Evolutionary conservation across 2,888 invertebrate genomes (phyloP).

Genomic region (Calameuta idolon): DNA sequence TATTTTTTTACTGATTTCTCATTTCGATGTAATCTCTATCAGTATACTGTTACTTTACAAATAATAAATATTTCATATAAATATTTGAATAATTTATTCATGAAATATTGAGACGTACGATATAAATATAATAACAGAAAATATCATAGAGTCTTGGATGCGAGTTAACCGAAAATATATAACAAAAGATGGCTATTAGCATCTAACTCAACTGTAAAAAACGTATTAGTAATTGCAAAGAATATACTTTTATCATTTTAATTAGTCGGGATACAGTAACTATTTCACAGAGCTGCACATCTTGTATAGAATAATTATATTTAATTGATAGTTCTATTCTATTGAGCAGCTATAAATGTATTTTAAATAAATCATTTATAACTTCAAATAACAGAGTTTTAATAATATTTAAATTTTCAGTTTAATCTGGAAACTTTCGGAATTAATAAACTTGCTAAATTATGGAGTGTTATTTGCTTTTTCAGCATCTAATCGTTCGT

Average conservation of each 20-base stretch:
- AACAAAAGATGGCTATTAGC: neutral
- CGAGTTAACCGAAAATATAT: too few species aligned
- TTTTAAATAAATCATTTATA: neutral
- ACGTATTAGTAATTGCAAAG: neutral
- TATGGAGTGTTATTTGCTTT: conserved; percentile 20
- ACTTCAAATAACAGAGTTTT: neutral
- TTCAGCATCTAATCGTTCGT: conserved; percentile 69
- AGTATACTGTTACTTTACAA: neutral
- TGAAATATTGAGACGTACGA: neutral
- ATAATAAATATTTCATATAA: neutral
- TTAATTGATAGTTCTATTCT: neutral
- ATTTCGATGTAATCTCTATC: neutral
- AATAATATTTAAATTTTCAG: neutral
- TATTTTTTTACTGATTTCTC: neutral
- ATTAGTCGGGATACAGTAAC: neutral
- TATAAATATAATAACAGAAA: neutral
- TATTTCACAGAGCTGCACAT: neutral
- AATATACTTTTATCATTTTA: neutral
- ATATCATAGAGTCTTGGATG: too few species aligned
- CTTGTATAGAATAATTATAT: neutral
- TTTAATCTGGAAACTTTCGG: conserved; percentile 59
- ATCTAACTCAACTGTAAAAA: neutral
- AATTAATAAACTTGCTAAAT: conserved; percentile 47
- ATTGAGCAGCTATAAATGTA: neutral
- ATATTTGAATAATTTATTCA: neutral